Conservation (phyloP, 2,797 vertebrate species). For the Gila robusta region DNA sequence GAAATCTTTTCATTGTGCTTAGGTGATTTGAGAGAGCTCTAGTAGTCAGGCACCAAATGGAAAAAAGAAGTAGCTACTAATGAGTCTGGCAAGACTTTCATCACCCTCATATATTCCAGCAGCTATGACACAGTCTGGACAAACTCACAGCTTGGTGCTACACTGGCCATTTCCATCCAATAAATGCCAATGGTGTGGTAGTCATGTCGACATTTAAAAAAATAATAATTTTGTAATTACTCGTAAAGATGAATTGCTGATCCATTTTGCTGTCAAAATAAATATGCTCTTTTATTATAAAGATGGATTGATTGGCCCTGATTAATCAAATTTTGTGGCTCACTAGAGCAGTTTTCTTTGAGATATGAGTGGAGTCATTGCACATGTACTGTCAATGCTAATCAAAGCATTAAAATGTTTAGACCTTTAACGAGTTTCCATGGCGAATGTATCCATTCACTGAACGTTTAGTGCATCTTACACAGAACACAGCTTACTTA, state of each 20-base stretch:
- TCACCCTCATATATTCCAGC: slow-evolving; percentile 55
- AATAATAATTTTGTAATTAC: not conserved
- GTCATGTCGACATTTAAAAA: not conserved
- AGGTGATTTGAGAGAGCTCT: slow-evolving; percentile 51
- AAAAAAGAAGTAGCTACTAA: slow-evolving; percentile 47
- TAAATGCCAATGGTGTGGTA: slow-evolving; percentile 19
- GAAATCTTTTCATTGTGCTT: slow-evolving; percentile 54
- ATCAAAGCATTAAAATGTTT: slow-evolving; percentile 64
- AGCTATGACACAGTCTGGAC: slow-evolving; percentile 53
- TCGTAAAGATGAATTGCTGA: not conserved
- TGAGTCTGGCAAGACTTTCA: slow-evolving; percentile 58
- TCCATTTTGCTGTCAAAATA: not conserved
- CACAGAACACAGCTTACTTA: not conserved
- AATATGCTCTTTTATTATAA: not conserved
- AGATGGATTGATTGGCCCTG: not conserved
- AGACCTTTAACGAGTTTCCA: slow-evolving; percentile 67
- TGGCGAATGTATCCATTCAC: slow-evolving; percentile 41
- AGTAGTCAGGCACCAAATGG: slow-evolving; percentile 61
- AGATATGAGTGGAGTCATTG: slow-evolving; percentile 5
- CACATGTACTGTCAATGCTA: slow-evolving; percentile 34
- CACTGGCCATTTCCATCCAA: slow-evolving; percentile 47
- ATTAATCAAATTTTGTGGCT: not conserved
- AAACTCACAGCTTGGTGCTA: slow-evolving; percentile 43
- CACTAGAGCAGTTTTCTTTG: not conserved
- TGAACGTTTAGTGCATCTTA: slow-evolving; percentile 8